phyloP scores from a whole-genome alignment of 2,113 vertebrate species.

The Aix galericulata region DNA sequence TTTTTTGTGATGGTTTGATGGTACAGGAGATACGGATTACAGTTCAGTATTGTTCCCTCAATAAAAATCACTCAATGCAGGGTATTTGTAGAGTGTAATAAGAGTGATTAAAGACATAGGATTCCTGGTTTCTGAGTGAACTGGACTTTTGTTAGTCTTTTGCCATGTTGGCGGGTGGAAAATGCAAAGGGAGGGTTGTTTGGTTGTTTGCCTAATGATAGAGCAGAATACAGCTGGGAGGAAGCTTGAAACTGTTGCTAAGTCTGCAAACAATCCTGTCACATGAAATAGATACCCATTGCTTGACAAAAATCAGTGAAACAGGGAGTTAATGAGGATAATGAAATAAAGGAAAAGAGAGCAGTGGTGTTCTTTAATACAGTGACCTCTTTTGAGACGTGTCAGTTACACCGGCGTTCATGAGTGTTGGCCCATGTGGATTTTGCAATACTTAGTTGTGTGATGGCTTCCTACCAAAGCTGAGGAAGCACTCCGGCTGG shows the following conservation, averaged over 20 bases:
- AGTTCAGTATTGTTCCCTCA: neutral
- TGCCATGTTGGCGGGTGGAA: neutral
- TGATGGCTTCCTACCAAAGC: conserved; percentile 40
- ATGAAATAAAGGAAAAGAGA: conserved; percentile 13
- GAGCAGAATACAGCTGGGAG: conserved; percentile 48
- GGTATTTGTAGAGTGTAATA: neutral
- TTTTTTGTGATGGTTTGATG: neutral
- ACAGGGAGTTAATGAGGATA: conserved; percentile 24
- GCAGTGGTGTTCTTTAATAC: neutral
- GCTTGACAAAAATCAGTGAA: conserved; percentile 61
- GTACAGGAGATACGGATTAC: neutral
- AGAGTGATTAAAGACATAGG: neutral
- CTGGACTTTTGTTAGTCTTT: conserved; percentile 3
- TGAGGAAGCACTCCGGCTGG: conserved; percentile 24
- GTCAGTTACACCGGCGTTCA: neutral
- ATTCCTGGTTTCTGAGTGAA: neutral
- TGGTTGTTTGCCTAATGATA: conserved; percentile 44
- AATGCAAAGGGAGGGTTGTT: conserved; percentile 18
- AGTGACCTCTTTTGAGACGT: conserved; percentile 37
- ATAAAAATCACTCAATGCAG: neutral
- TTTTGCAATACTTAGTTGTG: conserved; percentile 14
- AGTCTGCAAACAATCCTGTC: conserved; percentile 41
- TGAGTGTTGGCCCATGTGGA: neutral
- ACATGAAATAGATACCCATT: conserved; percentile 48
- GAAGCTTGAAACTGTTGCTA: conserved; percentile 21